Evolutionary conservation across 2,888 invertebrate genomes (phyloP).

Genomic region (Noctua comes): DNA sequence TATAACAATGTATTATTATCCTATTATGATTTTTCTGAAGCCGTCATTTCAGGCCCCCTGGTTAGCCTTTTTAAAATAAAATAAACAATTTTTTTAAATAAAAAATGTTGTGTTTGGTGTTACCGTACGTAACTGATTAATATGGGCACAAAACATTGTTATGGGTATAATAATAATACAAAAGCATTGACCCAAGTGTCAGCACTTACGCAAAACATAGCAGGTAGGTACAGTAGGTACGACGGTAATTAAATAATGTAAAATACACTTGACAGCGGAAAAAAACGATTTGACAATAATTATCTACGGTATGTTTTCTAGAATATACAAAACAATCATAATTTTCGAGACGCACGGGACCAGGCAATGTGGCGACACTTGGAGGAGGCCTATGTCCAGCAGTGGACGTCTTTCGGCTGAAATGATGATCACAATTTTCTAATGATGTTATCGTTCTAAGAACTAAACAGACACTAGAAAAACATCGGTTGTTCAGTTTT

Average conservation of each 20-base stretch:
- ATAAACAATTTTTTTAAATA: too few relatives aligned
- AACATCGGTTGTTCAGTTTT: background rate
- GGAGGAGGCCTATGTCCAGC: too few relatives aligned
- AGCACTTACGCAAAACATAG: constrained; percentile 27
- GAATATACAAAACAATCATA: background rate
- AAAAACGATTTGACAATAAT: too few relatives aligned
- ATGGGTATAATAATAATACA: background rate
- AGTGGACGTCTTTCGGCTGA: too few relatives aligned
- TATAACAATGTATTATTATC: background rate
- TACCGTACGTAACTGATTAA: background rate
- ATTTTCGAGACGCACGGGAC: too few relatives aligned
- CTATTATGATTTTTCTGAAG: background rate
- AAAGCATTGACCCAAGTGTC: constrained; percentile 46
- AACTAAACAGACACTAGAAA: background rate
- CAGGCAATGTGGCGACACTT: too few relatives aligned
- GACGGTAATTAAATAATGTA: background rate
- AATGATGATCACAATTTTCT: background rate
- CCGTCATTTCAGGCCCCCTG: background rate
- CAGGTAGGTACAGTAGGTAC: background rate
- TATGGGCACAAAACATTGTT: background rate
- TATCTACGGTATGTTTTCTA: background rate
- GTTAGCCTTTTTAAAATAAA: too few relatives aligned
- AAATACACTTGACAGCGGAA: background rate
- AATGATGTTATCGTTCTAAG: background rate
- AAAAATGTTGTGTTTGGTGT: background rate